These are phyloP conservation scores for Helicoverpa armigera DNA, from an alignment of 1,140 invertebrate genomes.

Conservation along the genomic window DNA sequence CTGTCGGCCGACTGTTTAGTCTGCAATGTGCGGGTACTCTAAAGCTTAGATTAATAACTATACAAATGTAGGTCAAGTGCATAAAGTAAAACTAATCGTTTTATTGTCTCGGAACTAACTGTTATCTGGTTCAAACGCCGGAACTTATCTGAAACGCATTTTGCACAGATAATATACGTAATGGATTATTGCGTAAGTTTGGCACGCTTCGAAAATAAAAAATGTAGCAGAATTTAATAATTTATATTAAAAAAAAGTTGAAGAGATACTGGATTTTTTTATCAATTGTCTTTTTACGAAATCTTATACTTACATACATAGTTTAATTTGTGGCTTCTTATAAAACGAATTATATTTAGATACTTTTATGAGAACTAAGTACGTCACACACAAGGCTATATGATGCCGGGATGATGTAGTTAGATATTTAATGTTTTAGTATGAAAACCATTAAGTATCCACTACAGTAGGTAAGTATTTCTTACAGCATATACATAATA, in stretches of 20 bases:
- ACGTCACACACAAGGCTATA: too few relatives aligned
- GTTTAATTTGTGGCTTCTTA: not conserved
- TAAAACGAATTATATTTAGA: too few relatives aligned
- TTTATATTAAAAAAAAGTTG: too few relatives aligned
- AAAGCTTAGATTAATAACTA: not conserved
- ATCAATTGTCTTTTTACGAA: not conserved
- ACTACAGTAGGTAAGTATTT: too few relatives aligned
- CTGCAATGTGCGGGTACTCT: too few relatives aligned
- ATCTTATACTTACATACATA: not conserved
- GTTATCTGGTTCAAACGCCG: conserved; percentile 22
- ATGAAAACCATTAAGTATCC: too few relatives aligned
- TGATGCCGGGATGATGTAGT: too few relatives aligned
- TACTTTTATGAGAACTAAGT: too few relatives aligned
- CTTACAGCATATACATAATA: too few relatives aligned
- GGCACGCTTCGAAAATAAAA: not conserved
- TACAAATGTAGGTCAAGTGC: conserved; percentile 46
- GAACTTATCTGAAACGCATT: conserved; percentile 41
- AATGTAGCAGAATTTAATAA: not conserved
- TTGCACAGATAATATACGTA: conserved; percentile 10
- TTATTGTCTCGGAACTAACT: conserved; percentile 42
- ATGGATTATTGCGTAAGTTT: conserved; percentile 33
- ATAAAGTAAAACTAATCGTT: conserved; percentile 29
- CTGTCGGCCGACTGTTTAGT: too few relatives aligned
- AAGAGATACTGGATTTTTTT: not conserved
- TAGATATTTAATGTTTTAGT: too few relatives aligned